Percentiles rank a stretch among this genome's conserved stretches.
Conservation (phyloP, 2,888 invertebrate genomes). For the Mythimna loreyi region DNA sequence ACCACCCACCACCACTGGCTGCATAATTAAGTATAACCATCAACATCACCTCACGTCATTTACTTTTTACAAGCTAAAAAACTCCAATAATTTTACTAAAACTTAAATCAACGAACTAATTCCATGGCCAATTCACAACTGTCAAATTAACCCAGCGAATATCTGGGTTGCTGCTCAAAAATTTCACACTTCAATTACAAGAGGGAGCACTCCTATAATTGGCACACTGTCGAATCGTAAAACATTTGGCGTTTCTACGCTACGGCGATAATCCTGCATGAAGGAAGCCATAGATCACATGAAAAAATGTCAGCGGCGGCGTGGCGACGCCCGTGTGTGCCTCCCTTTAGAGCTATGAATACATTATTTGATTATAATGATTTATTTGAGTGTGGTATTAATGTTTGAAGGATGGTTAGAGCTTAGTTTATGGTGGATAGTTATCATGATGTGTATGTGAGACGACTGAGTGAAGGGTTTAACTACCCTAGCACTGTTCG, state of each 20-base stretch:
- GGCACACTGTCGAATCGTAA: slow-evolving; percentile 64
- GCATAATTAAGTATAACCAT: too few species aligned
- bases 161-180: slow-evolving; percentile 38
- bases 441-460: background rate
- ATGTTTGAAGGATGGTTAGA: slow-evolving; percentile 27
- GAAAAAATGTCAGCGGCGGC: slow-evolving; percentile 70
- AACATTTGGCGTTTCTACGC: slow-evolving; percentile 59
- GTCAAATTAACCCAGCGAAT: slow-evolving; percentile 48
- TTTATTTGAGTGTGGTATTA: slow-evolving; percentile 45
- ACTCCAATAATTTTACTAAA: background rate
- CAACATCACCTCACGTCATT: background rate
- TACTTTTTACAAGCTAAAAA: background rate
- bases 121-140: slow-evolving; percentile 46
- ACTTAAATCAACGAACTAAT: slow-evolving; percentile 3
- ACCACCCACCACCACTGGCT: too few species aligned
- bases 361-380: slow-evolving; percentile 64
- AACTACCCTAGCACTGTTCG: too few species aligned
- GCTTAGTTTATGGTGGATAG: slow-evolving; percentile 1
- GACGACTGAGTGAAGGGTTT: too few species aligned
- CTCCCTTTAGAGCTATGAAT: slow-evolving; percentile 59
- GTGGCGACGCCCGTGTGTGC: slow-evolving; percentile 59
- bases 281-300: slow-evolving; percentile 82
- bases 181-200: slow-evolving; percentile 75
- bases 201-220: slow-evolving; percentile 52
- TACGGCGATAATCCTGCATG: slow-evolving; percentile 73